A percentile compares a stretch with the other conserved stretches of the same genome.
phyloP scores from a whole-genome alignment of 2,113 vertebrate genomes.

The Cinclus mexicanus region DNA sequence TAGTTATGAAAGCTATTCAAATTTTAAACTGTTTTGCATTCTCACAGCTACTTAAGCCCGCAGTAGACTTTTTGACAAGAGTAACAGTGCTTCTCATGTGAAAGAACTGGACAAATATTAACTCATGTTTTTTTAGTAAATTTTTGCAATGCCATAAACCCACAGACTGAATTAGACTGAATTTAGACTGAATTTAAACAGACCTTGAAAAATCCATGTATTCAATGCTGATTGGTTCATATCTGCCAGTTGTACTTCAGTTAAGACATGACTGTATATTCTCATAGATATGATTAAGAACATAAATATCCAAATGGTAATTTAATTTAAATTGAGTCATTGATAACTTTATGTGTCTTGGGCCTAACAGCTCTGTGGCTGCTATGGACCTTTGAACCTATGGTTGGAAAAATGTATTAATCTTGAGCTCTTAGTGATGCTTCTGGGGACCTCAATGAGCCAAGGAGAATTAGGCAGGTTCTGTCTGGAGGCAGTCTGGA shows the following conservation, averaged over 20 bases:
- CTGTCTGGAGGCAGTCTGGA: neutral
- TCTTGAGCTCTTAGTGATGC: neutral
- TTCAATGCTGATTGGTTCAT: neutral
- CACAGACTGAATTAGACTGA: neutral
- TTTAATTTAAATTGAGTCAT: slow-evolving; percentile 43
- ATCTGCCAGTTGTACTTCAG: neutral
- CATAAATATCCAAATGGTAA: slow-evolving; percentile 19
- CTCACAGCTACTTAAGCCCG: slow-evolving; percentile 41
- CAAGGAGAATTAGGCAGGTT: slow-evolving; percentile 1
- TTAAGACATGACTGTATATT: slow-evolving; percentile 9
- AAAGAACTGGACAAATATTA: slow-evolving; percentile 61
- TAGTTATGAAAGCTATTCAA: slow-evolving; percentile 63
- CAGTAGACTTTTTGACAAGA: slow-evolving; percentile 64
- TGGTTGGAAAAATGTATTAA: neutral
- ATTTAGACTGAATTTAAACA: slow-evolving; percentile 35
- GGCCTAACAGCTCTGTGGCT: slow-evolving; percentile 10
- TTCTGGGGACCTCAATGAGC: slow-evolving; percentile 1
- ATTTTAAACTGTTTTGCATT: slow-evolving; percentile 59
- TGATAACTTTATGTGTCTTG: slow-evolving; percentile 21
- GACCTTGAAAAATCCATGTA: slow-evolving; percentile 7
- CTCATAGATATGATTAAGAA: neutral
- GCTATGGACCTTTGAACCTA: neutral
- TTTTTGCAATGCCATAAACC: slow-evolving; percentile 64
- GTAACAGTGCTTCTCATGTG: slow-evolving; percentile 24
- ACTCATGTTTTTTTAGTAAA: slow-evolving; percentile 57